Percentiles rank a stretch among this genome's conserved stretches.
Conservation (phyloP, 1,140 invertebrate genomes). For the Condylostylus longicornis region DNA sequence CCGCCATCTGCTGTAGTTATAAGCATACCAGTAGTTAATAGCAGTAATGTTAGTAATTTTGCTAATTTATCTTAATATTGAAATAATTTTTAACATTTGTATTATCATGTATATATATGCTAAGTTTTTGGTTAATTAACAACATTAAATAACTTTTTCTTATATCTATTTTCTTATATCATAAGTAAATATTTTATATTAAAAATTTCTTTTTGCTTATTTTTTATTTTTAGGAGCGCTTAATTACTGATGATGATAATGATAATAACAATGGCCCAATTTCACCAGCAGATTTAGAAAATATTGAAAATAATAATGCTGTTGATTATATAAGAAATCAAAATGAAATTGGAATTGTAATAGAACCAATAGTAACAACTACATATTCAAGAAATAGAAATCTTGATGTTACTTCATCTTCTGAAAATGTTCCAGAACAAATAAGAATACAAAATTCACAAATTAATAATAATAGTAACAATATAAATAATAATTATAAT, state of each 20-base stretch:
- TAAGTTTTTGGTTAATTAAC: no score
- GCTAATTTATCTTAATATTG: no score
- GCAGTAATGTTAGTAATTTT: neutral
- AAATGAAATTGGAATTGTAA: slow-evolving; percentile 2
- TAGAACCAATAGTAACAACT: no score
- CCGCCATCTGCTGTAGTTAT: neutral
- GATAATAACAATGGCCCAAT: slow-evolving; percentile 39
- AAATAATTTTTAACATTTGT: neutral
- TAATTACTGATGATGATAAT: neutral
- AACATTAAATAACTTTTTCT: no score
- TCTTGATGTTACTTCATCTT: no score
- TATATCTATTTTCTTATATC: neutral
- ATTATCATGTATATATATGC: no score
- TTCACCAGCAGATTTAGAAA: slow-evolving; percentile 37
- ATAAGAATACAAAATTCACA: no score
- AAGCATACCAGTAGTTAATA: neutral
- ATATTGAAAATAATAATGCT: slow-evolving; percentile 38
- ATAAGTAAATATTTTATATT: neutral
- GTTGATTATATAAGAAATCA: slow-evolving; percentile 30
- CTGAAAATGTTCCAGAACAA: neutral
- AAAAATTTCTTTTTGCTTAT: neutral
- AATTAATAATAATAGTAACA: no score
- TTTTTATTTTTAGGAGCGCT: neutral
- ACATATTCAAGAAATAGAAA: neutral
- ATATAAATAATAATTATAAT: no score